A percentile compares a stretch with the other conserved stretches of the same genome.
Evolutionary conservation across 2,113 vertebrate genomes (phyloP).

Genomic region (Sisor rabdophorus): DNA sequence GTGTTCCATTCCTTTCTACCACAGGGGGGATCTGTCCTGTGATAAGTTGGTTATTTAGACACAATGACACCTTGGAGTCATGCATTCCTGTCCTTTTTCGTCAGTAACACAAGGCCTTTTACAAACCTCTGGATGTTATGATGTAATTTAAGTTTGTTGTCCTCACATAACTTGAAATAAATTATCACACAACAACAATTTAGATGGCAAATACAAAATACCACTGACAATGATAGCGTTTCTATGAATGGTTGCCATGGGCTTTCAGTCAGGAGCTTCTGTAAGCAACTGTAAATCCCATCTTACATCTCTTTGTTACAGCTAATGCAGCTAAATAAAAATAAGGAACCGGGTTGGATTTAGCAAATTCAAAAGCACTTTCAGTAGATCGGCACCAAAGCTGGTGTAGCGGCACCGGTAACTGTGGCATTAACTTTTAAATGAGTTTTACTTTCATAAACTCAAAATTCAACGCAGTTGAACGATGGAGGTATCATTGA

Average conservation of each 20-base stretch:
- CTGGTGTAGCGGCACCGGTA: no score
- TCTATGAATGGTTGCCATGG: neutral
- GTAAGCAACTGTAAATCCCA: no score
- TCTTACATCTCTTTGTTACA: no score
- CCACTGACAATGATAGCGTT: neutral
- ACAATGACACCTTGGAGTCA: slow-evolving; percentile 61
- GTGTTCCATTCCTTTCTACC: slow-evolving; percentile 38
- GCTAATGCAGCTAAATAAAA: no score
- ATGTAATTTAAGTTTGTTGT: slow-evolving; percentile 53
- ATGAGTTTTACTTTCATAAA: no score
- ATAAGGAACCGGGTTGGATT: no score
- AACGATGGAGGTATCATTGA: no score
- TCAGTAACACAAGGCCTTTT: slow-evolving; percentile 56
- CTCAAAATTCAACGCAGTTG: no score
- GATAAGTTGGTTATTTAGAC: slow-evolving; percentile 54
- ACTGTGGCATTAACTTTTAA: no score
- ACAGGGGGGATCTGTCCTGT: slow-evolving; percentile 47
- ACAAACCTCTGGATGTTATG: slow-evolving; percentile 53
- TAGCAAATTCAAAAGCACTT: no score
- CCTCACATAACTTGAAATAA: slow-evolving; percentile 45
- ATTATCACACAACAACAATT: neutral
- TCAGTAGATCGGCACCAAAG: no score
- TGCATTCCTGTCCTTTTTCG: slow-evolving; percentile 57
- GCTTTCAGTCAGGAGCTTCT: neutral
- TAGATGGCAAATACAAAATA: neutral